Evolutionary conservation across 2,888 invertebrate genomes (phyloP).

Genomic region (Macropis europaea): DNA sequence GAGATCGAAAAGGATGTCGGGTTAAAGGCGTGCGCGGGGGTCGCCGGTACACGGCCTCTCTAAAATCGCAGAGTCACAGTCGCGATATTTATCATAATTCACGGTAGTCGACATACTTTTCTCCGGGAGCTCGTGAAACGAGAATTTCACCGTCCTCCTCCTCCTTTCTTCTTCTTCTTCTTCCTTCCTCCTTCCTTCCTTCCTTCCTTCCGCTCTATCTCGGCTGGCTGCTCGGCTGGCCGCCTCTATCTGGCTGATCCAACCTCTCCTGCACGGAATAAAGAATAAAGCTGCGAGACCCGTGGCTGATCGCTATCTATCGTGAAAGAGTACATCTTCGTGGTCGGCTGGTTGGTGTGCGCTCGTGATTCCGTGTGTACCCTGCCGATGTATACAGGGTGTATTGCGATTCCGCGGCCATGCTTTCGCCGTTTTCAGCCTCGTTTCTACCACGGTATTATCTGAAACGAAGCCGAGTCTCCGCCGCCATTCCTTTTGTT

Average conservation of each 20-base stretch:
- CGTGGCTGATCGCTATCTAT: conserved; percentile 72
- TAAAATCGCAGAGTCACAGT: conserved; percentile 70
- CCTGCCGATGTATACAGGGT: conserved; percentile 18
- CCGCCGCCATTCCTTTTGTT: no score
- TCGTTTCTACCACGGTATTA: conserved; percentile 3
- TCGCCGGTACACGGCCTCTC: conserved; percentile 15
- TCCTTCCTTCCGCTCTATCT: conserved; percentile 25
- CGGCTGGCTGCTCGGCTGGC: conserved; percentile 27
- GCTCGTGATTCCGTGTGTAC: conserved; percentile 48
- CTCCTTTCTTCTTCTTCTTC: conserved; percentile 8
- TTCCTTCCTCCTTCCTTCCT: not conserved
- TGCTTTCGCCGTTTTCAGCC: conserved; percentile 39
- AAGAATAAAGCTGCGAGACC: conserved; percentile 70
- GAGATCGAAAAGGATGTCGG: conserved; percentile 36
- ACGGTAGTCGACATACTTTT: conserved; percentile 67
- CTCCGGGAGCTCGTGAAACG: conserved; percentile 44
- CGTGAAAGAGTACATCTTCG: conserved; percentile 65
- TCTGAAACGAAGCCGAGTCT: not conserved
- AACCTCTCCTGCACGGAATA: conserved; percentile 69
- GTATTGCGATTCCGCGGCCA: conserved; percentile 33
- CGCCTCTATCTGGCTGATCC: conserved; percentile 62
- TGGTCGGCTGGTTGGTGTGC: conserved; percentile 14
- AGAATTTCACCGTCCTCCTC: conserved; percentile 41
- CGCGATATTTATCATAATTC: conserved; percentile 75
- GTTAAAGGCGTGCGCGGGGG: conserved; percentile 25